Conservation (phyloP, 2,888 invertebrate genomes). For the Parascotia fuliginaria region DNA sequence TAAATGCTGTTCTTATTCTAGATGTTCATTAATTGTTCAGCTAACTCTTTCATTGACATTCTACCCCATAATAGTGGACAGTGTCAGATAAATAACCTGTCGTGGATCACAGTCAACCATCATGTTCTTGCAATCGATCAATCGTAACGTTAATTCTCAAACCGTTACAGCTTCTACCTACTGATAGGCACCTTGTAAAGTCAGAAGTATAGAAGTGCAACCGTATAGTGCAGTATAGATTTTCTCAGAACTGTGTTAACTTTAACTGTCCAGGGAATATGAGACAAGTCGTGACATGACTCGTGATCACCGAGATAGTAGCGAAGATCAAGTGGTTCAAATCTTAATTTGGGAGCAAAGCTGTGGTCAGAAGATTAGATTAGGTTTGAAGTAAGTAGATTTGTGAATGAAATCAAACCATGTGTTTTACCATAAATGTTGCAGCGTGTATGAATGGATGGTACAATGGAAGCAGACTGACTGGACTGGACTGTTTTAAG, state of each 20-base stretch:
- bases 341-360: too few species aligned
- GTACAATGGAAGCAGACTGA: too few species aligned
- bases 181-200: conserved; percentile 91
- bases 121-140: conserved; percentile 90
- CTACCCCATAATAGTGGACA: conserved; percentile 95
- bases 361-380: too few species aligned
- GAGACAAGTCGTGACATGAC: conserved; percentile 92
- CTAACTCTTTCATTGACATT: conserved; percentile 97
- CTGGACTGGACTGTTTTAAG: too few species aligned
- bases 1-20: conserved; percentile 92
- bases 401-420: too few species aligned
- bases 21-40: conserved; percentile 91
- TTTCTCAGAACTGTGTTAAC: conserved; percentile 78
- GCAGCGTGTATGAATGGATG: too few species aligned
- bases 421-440: too few species aligned
- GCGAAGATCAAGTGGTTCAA: conserved; percentile 93
- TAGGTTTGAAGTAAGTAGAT: too few species aligned
- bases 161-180: conserved; percentile 96
- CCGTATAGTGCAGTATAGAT: conserved; percentile 87
- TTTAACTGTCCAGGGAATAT: conserved; percentile 86
- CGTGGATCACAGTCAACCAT: conserved; percentile 97
- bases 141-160: conserved; percentile 91
- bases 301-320: conserved; percentile 95
- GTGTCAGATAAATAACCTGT: conserved; percentile 95
- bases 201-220: conserved; percentile 86